Base-by-base conservation (phyloP, 2,888 invertebrate genomes). In the Anthrax anthrax region DNA sequence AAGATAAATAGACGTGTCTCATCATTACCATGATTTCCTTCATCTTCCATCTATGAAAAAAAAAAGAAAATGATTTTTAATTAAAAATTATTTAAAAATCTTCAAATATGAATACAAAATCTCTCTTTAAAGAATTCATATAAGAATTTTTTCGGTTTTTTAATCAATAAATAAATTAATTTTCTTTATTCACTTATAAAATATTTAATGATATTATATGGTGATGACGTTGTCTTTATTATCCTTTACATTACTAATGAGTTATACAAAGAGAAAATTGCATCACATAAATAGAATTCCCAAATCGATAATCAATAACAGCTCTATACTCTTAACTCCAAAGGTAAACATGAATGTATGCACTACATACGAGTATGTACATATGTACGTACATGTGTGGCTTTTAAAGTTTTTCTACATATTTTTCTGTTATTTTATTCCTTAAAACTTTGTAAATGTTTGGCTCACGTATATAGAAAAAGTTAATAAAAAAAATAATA, bases 11-110 rank as follows among this genome's bases (percentile, higher is more conserved):
- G 85, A 56, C 96, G 80, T 42, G 92, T 95, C 66, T 97, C 97
- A 66, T 97, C 97, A 70, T 96, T 96, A 59, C 96, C 96, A 67
- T 94, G 94, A 70, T 92, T 91, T 53, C 92, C 94, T 66, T 97
- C 96, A 65, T 97, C 96, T 72, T 97, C 96, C 77, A 96, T 92
- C 88, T 92, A 76, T 63, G 44, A 48, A 18, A 45, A 47, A 42
- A 32, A 18, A 36, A 42, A 46, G 23, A 8, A 27, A 9, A 27
- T 8, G 9, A n/a, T n/a, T n/a, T n/a, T n/a, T n/a, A n/a, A n/a
- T n/a, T n/a, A n/a, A n/a, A n/a, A n/a, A n/a, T n/a, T n/a, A n/a
- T n/a, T n/a, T n/a, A n/a, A n/a, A n/a, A n/a, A n/a, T n/a, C n/a
- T n/a, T n/a, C n/a, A n/a, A n/a, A n/a, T n/a, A n/a, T n/a, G n/a